Base-by-base conservation (phyloP, 2,888 invertebrate species). In the Callinectes sapidus region DNA sequence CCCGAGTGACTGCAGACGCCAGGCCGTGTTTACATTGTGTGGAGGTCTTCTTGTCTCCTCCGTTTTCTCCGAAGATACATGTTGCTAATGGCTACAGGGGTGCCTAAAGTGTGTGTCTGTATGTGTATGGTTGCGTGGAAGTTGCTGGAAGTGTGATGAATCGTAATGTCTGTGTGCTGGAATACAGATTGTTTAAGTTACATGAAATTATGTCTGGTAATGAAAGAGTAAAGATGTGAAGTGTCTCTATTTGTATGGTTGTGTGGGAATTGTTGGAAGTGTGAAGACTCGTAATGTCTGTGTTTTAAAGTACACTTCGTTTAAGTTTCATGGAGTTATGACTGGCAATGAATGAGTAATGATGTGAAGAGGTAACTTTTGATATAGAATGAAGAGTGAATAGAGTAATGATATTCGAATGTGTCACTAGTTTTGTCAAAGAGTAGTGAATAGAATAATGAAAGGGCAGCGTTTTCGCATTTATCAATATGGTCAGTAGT, bases 1-100 rank as follows among this genome's bases (percentile, higher is more conserved):
- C 81, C 81, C 35, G 35, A 81, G 81, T 81, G 81, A 81, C 81
- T 81, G 81, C 81, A 81, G 81, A 81, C 81, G 81, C 81, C 81
- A 14, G 35, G 32, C 81, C 81, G 10, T 81, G 81, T 81, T 81
- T 81, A 81, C 81, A 81, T 81, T 32, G 81, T 5, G 23, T 14
- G 81, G 81, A 35, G 35, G 81, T 81, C 35, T 81, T 81, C 35
- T 81, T 81, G 81, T 81, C 35, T 81, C 35, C 81, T 81, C 81
- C 81, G 81, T 16, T 81, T 35, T 81, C 81, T 35, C 32, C 81
- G 32, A 16, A 81, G 81, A 81, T 81, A 81, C 81, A 81, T 32
- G 81, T 81, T 14, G 6, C 28, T 71, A 28, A 71, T 71, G 71
- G 28, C 28, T 6, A 8, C 23, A n/a, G 71, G 23, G 71, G 71